Evolutionary conservation across 2,888 invertebrate genomes (phyloP), one percentile per base, ranked within the genome.

Genomic region (Hirtodrosophila alboralis): DNA sequence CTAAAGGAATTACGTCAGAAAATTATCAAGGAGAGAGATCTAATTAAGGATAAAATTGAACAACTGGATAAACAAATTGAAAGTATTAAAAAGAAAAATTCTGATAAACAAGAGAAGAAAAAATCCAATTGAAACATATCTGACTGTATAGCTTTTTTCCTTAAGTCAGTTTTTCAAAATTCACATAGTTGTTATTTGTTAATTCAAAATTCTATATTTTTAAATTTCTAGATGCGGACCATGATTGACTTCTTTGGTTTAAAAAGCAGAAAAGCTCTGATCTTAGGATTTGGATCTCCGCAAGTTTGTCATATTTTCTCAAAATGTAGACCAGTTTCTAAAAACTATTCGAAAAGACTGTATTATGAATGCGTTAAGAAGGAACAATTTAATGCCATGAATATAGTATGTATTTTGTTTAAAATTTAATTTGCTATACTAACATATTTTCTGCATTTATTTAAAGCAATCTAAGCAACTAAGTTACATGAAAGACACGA

Each of bases 1-100:
- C 37, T 80, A 1, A 53, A 51, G 10, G 14, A 52, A 1, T 14
- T 83, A 10, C 64, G 67, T 0, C 44, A 47, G 4, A 77, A 70
- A 41, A 60, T 80, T n/a, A 28, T 65, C 1, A 67, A 56, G 6
- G 59, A 72, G 9, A 27, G 67, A 10, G 40, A 49, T 2, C 0
- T 53, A 2, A 40, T 75, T 4, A 41, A 18, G 1, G 7, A 45
- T 3, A 56, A 56, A 51, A 54, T 75, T n/a, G 9, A 9, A 0
- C 14, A 54, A 13, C 16, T 73, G 10, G 63, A 70, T 21, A 33
- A 52, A 14, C 12, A 70, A 43, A 73, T 67, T 5, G 41, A 61
- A 1, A n/a, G 0, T 5, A 68, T 72, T 1, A 60, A 61, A 13
- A 69, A 41, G 34, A 61, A 61, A 36, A 43, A 49, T 8, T 21